Percentiles rank a stretch among this genome's conserved stretches.
phyloP scores from a whole-genome alignment of 1,140 invertebrate genomes.

The Scaptomyza pallida region DNA sequence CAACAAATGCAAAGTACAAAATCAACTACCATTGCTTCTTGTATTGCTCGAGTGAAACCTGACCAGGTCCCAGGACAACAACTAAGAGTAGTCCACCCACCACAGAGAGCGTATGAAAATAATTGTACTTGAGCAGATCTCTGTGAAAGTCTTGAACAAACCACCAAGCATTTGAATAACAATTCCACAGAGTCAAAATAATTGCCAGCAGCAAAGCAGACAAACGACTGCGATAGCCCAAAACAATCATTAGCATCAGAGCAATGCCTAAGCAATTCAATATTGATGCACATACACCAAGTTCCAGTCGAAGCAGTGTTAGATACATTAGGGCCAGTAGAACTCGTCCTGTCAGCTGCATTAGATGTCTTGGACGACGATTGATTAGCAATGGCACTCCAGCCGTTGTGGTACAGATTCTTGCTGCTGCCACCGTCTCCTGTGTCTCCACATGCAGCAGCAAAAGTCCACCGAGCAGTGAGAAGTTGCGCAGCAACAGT shows the following conservation, averaged over 20 bases:
- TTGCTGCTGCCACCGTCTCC: neutral
- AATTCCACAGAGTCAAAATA: slow-evolving; percentile 37
- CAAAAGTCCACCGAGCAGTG: slow-evolving; percentile 38
- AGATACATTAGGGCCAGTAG: slow-evolving; percentile 42
- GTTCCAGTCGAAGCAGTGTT: slow-evolving; percentile 33
- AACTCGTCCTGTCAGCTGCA: slow-evolving; percentile 37
- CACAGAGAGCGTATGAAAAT: slow-evolving; percentile 47
- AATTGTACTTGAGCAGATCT: slow-evolving; percentile 33
- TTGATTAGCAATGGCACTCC: slow-evolving; percentile 24
- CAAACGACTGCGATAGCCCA: slow-evolving; percentile 43
- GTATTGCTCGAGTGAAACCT: slow-evolving; percentile 46
- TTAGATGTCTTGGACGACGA: slow-evolving; percentile 33
- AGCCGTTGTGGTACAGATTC: slow-evolving; percentile 1
- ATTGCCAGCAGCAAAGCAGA: slow-evolving; percentile 33
- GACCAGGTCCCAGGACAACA: slow-evolving; percentile 44
- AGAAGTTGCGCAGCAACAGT: slow-evolving; percentile 38
- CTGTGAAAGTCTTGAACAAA: slow-evolving; percentile 1
- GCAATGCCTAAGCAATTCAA: slow-evolving; percentile 26
- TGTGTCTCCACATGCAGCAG: slow-evolving; percentile 34
- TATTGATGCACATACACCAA: neutral
- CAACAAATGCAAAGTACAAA: neutral
- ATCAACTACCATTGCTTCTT: slow-evolving; percentile 43
- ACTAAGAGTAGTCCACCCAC: slow-evolving; percentile 47
- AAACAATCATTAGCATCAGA: slow-evolving; percentile 43
- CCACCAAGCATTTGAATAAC: slow-evolving; percentile 37